Conservation (phyloP, 53 echinoderm and acorn worm species). For the Hippasteria phrygiana region DNA sequence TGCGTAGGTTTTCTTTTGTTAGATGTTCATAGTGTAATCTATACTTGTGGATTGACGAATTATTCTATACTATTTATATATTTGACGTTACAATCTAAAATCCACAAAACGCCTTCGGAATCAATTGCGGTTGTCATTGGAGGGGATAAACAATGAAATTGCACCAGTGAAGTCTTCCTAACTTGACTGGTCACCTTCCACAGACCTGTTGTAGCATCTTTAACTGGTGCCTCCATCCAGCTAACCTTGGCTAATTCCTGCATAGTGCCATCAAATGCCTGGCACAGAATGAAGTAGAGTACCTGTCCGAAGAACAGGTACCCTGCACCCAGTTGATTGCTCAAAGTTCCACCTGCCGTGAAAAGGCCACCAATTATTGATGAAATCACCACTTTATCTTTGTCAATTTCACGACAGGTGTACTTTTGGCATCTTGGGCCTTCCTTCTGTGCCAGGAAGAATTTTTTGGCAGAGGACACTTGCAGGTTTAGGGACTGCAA, state of each 20-base stretch:
- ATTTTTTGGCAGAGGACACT: neutral
- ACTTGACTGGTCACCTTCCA: neutral
- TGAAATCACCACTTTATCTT: neutral
- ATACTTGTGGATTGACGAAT: too few species aligned
- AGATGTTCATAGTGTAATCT: too few species aligned
- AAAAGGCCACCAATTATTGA: neutral
- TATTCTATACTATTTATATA: too few species aligned
- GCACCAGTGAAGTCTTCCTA: too few species aligned
- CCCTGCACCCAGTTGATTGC: slow-evolving; percentile 1
- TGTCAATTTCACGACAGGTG: slow-evolving; percentile 19
- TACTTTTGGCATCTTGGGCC: slow-evolving; percentile 11
- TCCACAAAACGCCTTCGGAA: too few species aligned
- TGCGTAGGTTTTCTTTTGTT: too few species aligned
- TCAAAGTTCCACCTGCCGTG: neutral
- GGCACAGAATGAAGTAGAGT: slow-evolving; percentile 15
- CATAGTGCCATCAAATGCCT: neutral
- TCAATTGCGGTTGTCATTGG: too few species aligned
- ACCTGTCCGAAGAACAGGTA: slow-evolving; percentile 26
- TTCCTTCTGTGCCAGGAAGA: slow-evolving; percentile 22
- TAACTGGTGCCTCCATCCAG: neutral
- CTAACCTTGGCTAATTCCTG: neutral
- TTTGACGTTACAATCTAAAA: too few species aligned
- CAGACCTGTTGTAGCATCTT: neutral
- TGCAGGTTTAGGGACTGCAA: neutral
- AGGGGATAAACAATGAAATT: too few species aligned